Conservation (phyloP, 2,888 invertebrate species). For the Neoaliturus tenellus region DNA sequence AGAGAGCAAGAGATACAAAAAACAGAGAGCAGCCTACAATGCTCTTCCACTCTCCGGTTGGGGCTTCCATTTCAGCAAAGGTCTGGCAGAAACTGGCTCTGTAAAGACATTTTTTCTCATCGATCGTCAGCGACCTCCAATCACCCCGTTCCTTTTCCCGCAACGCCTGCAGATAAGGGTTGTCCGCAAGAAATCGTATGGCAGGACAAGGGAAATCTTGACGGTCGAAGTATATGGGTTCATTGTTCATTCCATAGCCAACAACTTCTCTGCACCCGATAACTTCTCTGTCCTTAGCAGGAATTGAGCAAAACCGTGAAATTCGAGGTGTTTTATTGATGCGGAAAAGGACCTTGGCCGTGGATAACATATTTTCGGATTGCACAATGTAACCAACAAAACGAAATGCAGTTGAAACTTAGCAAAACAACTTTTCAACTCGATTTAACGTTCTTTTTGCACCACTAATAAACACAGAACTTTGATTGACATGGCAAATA, state of each 20-base stretch:
- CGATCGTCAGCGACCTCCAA: conserved; percentile 92
- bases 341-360: background rate
- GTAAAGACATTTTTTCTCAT: conserved; percentile 96
- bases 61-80: conserved; percentile 91
- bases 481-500: too few relatives aligned
- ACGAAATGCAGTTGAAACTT: too few relatives aligned
- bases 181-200: conserved; percentile 8
- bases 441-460: too few relatives aligned
- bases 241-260: background rate
- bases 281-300: conserved; percentile 4
- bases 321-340: background rate
- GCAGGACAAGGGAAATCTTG: conserved; percentile 4
- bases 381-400: too few relatives aligned
- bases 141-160: conserved; percentile 95
- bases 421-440: too few relatives aligned
- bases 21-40: conserved; percentile 78
- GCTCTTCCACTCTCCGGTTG: conserved; percentile 91
- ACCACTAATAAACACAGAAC: too few relatives aligned
- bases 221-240: background rate
- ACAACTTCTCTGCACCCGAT: conserved; percentile 30
- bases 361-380: background rate
- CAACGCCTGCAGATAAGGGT: conserved; percentile 76
- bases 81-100: conserved; percentile 96
- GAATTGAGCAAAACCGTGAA: background rate
- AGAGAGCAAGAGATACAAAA: conserved; percentile 76